phyloP scores from a whole-genome alignment of 2,888 invertebrate species.

The Trissolcus japonicus region DNA sequence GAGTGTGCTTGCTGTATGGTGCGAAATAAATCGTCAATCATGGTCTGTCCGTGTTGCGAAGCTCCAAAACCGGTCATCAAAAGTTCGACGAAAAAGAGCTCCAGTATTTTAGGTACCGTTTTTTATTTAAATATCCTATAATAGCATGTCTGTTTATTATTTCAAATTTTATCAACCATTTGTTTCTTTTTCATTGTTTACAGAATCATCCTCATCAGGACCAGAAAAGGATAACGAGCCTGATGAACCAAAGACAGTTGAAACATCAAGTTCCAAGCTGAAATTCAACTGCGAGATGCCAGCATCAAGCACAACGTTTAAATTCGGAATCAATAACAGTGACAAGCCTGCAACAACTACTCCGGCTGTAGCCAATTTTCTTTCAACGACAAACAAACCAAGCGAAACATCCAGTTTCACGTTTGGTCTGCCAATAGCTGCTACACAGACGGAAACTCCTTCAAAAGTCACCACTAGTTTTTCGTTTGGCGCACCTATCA shows the following conservation, averaged over 20 bases:
- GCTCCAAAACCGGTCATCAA: conserved; percentile 44
- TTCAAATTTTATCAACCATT: background rate
- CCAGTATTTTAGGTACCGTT: conserved; percentile 17
- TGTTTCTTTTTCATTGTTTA: background rate
- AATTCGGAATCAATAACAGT: conserved; percentile 78
- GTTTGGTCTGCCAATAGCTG: conserved; percentile 64
- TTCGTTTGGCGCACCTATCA: conserved; percentile 66
- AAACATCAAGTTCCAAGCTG: conserved; percentile 46
- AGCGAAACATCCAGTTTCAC: conserved; percentile 58
- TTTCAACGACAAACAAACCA: conserved; percentile 49
- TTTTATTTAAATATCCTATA: background rate
- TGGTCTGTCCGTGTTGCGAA: conserved; percentile 73
- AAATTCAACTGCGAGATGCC: conserved; percentile 69
- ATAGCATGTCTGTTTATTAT: background rate
- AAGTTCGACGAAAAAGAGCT: conserved; percentile 31
- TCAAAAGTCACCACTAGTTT: conserved; percentile 57
- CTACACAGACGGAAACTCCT: conserved; percentile 44
- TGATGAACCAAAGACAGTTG: conserved; percentile 35
- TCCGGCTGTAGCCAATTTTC: background rate
- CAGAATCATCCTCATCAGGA: conserved; percentile 12
- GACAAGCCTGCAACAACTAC: conserved; percentile 60
- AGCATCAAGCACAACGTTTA: conserved; percentile 66
- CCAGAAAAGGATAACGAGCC: background rate
- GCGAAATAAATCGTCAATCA: conserved; percentile 76
- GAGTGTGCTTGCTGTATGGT: conserved; percentile 80